Conservation (phyloP, 2,797 vertebrate species). For the Heteromormyrus szaboi region DNA sequence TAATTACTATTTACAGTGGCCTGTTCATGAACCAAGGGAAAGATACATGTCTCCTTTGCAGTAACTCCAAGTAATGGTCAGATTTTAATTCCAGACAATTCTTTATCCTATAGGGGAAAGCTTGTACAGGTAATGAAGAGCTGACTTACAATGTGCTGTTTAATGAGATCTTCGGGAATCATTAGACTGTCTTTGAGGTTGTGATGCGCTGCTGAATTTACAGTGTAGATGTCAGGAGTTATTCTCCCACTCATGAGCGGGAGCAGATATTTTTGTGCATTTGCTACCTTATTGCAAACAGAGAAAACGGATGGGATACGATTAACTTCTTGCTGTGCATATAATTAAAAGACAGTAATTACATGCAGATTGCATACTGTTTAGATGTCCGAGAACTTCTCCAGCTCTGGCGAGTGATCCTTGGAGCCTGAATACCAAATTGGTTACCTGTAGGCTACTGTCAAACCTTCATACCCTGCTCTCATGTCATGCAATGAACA, state of each 20-base stretch:
- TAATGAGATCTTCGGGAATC: conserved; percentile 32
- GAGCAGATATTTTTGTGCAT: conserved; percentile 16
- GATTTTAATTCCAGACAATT: conserved; percentile 53
- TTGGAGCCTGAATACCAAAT: background rate
- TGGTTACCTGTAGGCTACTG: conserved; percentile 19
- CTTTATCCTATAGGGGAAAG: conserved; percentile 28
- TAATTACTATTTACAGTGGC: conserved; percentile 27
- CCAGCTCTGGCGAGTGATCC: background rate
- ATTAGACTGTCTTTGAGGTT: conserved; percentile 22
- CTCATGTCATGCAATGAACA: background rate
- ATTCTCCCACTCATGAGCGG: background rate
- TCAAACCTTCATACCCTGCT: background rate
- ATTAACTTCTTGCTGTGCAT: background rate
- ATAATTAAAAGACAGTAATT: background rate
- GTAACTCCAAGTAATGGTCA: conserved; percentile 47
- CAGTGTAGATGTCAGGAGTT: conserved; percentile 4
- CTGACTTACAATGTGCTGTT: conserved; percentile 35
- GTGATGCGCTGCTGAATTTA: conserved; percentile 28
- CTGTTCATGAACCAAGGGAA: conserved; percentile 47
- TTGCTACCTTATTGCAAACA: conserved; percentile 25
- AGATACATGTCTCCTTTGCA: conserved; percentile 38
- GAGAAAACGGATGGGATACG: background rate
- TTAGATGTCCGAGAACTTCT: background rate
- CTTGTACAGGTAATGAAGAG: conserved; percentile 29
- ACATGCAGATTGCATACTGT: background rate